phyloP scores from a whole-genome alignment of 2,113 vertebrate species.

The Pygoscelis adeliae region DNA sequence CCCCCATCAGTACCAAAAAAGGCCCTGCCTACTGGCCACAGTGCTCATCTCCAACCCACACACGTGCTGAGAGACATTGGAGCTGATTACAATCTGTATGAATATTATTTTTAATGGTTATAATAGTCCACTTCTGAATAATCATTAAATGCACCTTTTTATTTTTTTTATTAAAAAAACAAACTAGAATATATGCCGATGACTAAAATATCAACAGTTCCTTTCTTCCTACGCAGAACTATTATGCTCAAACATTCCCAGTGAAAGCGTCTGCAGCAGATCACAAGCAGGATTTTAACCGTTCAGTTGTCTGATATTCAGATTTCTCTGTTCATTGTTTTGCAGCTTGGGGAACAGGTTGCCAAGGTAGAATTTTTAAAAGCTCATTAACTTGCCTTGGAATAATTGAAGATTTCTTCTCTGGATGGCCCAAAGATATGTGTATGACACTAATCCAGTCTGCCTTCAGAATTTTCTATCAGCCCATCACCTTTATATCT shows the following conservation, averaged over 20 bases:
- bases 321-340: slow-evolving; percentile 37
- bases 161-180: slow-evolving; percentile 45
- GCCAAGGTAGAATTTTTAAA: slow-evolving; percentile 9
- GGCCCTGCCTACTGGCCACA: slow-evolving; percentile 17
- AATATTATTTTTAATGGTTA: slow-evolving; percentile 53
- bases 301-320: neutral
- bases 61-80: neutral
- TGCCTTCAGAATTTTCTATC: neutral
- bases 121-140: slow-evolving; percentile 72
- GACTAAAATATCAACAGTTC: slow-evolving; percentile 78
- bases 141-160: slow-evolving; percentile 64
- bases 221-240: slow-evolving; percentile 69
- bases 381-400: neutral
- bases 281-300: slow-evolving; percentile 2
- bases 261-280: slow-evolving; percentile 50
- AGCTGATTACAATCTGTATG: slow-evolving; percentile 57
- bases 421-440: neutral
- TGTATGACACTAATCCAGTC: neutral
- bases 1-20: slow-evolving; percentile 41
- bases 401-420: neutral
- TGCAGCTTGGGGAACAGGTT: neutral
- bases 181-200: slow-evolving; percentile 63
- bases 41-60: slow-evolving; percentile 49
- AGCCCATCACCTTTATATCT: neutral
- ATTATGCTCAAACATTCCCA: slow-evolving; percentile 69